Percentiles rank a stretch among this genome's conserved stretches.
Evolutionary conservation across 2,797 vertebrate genomes (phyloP).

Genomic region (Pagetopsis macropterus): DNA sequence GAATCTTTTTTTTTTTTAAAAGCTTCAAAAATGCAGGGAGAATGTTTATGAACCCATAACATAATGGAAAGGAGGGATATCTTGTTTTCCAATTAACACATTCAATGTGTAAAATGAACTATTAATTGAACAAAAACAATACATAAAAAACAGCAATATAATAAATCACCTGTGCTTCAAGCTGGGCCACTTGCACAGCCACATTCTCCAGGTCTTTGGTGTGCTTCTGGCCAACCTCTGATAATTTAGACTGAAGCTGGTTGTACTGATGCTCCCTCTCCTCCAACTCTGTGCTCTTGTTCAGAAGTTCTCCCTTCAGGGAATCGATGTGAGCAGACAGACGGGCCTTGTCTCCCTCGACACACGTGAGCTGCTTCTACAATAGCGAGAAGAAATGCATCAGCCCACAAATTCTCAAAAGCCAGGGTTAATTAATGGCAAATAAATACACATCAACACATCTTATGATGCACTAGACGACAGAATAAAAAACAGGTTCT

Average conservation of each 20-base stretch:
- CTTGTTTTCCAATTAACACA: background rate
- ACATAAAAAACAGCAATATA: fast-evolving
- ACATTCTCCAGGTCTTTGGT: constrained; percentile 87
- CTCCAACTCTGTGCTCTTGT: constrained; percentile 84
- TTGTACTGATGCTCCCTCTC: constrained; percentile 78
- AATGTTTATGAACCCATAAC: background rate
- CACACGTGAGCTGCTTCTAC: constrained; percentile 76
- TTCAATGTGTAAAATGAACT: background rate
- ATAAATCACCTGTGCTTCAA: constrained; percentile 78
- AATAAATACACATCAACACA: background rate
- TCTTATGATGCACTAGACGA: background rate
- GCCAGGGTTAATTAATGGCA: background rate
- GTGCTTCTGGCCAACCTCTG: constrained; percentile 83
- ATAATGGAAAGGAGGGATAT: background rate
- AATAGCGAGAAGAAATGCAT: background rate
- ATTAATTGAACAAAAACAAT: background rate
- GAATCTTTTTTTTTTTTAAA: constrained; percentile 4
- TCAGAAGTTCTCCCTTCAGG: constrained; percentile 83
- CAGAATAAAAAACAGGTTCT: background rate
- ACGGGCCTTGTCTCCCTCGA: constrained; percentile 81
- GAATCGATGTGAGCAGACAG: constrained; percentile 81
- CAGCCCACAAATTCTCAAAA: background rate
- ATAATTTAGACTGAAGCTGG: constrained; percentile 78
- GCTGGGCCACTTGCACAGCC: constrained; percentile 79
- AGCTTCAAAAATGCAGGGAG: background rate